Evolutionary conservation across 2,888 invertebrate genomes (phyloP), one percentile per base, ranked within the genome.

Genomic region (Dolichopus griseipennis): DNA sequence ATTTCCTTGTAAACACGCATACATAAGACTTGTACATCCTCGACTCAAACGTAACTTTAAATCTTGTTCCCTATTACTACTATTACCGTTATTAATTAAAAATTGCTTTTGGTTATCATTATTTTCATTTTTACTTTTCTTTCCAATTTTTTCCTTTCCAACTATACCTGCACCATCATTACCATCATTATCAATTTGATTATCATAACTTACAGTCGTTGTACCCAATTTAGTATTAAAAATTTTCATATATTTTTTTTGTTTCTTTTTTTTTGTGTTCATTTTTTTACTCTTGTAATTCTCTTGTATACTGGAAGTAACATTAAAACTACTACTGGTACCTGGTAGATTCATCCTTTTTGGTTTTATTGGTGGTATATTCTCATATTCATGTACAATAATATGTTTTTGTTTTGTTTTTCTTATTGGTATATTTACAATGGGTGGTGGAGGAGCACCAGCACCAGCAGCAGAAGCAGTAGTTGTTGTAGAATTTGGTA

Each of bases 1-100:
- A 83, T 92, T 88, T 67, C 90, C 92, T 79, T 93, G 93, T 82
- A 94, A 94, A 79, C 93, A 93, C 76, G 93, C 93, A 83, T 93
- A 92, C 93, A 95, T 94, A 77, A 95, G 87, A 75, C 89, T 87
- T 72, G 93, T 91, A 81, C 93, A 92, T 76, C 93, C 91, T 76
- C 85, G 85, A 73, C 83, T 83, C 74, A 87, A 80, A 74, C 81
- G 81, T 76, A 67, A 65, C 66, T 62, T 27, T 22, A 21, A 22
- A 62, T 22, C 62, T 6, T 62, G 22, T 52, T 52, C 52, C 18
- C 18, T 52, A 18, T 52, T 18, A 6, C 9, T 43, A n/a, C n/a
- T 18, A 6, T 18, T 27, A 27, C 5, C 27, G 6, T 52, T 52
- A 52, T 52, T 52, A 52, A 18, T 52, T 18, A 52, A 3, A 52